Conservation (phyloP, 2,888 invertebrate species). For the Spodoptera exigua region DNA sequence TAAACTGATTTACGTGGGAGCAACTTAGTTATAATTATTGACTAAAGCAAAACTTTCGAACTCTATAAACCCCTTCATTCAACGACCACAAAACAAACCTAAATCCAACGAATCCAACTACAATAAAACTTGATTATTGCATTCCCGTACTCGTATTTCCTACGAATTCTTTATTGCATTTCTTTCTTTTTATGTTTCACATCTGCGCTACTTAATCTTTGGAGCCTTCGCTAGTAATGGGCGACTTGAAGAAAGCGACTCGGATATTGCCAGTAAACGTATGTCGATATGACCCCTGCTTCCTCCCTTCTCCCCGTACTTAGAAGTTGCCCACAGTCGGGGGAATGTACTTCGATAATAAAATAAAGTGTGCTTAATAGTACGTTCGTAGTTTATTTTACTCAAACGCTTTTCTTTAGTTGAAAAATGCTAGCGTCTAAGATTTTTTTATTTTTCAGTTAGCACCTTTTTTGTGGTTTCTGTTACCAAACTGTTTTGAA, state of each 20-base stretch:
- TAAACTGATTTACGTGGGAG: no score
- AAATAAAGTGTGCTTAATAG: conserved; percentile 56
- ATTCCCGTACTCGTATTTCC: conserved; percentile 19
- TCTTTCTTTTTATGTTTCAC: conserved; percentile 21
- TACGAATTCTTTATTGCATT: conserved; percentile 31
- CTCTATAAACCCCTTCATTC: not conserved
- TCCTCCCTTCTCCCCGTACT: conserved; percentile 57
- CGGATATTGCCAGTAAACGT: conserved; percentile 77
- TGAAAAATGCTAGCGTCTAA: conserved; percentile 21
- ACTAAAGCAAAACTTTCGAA: not conserved
- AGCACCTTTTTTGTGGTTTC: no score
- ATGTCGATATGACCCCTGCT: conserved; percentile 71
- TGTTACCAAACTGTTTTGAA: not conserved
- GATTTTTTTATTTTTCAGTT: conserved; percentile 15
- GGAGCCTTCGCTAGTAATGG: conserved; percentile 65
- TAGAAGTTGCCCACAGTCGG: conserved; percentile 59
- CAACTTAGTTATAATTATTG: no score
- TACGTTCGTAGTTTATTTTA: conserved; percentile 37
- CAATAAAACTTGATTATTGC: conserved; percentile 25
- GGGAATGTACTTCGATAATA: conserved; percentile 54
- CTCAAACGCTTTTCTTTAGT: conserved; percentile 32
- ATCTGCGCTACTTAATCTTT: conserved; percentile 59
- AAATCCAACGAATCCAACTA: conserved; percentile 10
- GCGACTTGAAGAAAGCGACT: conserved; percentile 72
- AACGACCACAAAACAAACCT: not conserved